Percentiles rank a stretch among this genome's conserved stretches.
These are phyloP conservation scores for Conistra vaccinii DNA, from an alignment of 2,888 invertebrate species.

Conservation along the genomic window DNA sequence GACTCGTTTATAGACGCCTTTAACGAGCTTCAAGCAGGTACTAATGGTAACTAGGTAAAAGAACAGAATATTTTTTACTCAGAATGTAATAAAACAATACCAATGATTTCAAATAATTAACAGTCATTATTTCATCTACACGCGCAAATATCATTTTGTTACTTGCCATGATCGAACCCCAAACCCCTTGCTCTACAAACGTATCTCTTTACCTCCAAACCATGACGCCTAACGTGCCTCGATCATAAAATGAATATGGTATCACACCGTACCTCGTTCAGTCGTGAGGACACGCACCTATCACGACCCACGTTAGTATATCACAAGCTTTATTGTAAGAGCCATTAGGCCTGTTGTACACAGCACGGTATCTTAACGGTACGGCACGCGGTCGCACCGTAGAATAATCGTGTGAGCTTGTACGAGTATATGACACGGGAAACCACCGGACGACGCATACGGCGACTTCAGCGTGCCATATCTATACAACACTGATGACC, in stretches of 20 bases:
- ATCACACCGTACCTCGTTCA: constrained; percentile 2
- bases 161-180: background rate
- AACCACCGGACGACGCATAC: background rate
- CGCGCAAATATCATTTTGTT: background rate
- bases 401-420: background rate
- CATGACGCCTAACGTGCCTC: background rate
- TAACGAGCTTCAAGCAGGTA: no score
- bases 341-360: background rate
- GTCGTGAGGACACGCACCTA: background rate
- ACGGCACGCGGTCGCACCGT: no score
- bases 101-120: background rate
- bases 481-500: background rate
- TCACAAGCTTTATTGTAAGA: constrained; percentile 13
- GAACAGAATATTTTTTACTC: background rate
- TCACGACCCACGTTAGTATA: background rate
- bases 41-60: background rate
- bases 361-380: no score
- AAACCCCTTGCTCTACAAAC: background rate
- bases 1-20: background rate
- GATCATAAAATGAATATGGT: constrained; percentile 10
- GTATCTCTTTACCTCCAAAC: background rate
- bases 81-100: background rate
- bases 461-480: background rate
- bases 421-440: background rate
- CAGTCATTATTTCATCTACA: background rate